phyloP scores from a whole-genome alignment of 2,888 invertebrate genomes.

The Tuta absoluta region DNA sequence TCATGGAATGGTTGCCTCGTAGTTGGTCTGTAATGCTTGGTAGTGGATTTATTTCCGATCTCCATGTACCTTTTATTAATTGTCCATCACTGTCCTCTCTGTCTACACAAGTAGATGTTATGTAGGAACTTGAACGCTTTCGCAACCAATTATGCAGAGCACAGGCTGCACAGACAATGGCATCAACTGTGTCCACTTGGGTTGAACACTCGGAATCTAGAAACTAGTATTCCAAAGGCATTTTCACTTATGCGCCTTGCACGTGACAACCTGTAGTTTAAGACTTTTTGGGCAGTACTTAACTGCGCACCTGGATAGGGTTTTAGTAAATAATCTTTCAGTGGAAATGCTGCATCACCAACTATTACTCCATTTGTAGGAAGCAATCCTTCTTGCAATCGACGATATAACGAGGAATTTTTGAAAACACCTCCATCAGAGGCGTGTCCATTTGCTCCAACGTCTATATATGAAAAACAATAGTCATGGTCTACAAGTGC shows the following conservation, averaged over 20 bases:
- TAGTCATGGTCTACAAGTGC: conserved; percentile 2
- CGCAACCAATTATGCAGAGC: conserved; percentile 21
- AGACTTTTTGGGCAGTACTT: conserved; percentile 26
- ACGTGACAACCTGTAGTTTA: conserved; percentile 38
- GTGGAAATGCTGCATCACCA: conserved; percentile 28
- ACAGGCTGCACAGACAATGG: conserved; percentile 8
- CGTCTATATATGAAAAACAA: no score
- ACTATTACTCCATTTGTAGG: conserved; percentile 22
- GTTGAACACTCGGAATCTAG: conserved; percentile 26
- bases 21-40: conserved; percentile 19
- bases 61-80: conserved; percentile 30
- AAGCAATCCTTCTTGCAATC: neutral
- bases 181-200: conserved; percentile 22
- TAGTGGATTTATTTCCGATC: conserved; percentile 30
- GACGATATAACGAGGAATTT: conserved; percentile 17
- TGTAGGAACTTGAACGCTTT: conserved; percentile 23
- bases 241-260: conserved; percentile 36
- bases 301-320: conserved; percentile 29
- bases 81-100: conserved; percentile 26
- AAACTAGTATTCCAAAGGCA: conserved; percentile 38
- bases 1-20: conserved; percentile 15
- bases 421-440: conserved; percentile 32
- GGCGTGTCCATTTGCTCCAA: conserved; percentile 33
- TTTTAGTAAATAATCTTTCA: conserved; percentile 29
- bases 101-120: conserved; percentile 29